Evolutionary conservation across 2,113 vertebrate species (phyloP).

Genomic region (Microcebus lehilahytsara): DNA sequence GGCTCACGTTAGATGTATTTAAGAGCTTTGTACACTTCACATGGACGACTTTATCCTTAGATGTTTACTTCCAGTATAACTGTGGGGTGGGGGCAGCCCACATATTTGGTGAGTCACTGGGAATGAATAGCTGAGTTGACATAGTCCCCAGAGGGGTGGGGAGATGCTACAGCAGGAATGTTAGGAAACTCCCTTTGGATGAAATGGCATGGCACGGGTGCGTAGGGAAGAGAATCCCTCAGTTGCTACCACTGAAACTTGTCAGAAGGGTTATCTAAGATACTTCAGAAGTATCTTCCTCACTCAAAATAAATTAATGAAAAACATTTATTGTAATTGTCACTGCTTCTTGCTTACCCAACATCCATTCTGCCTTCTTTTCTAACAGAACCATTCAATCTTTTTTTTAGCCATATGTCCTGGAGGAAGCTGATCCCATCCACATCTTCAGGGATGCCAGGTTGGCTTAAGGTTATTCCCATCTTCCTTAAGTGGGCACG

Average conservation of each 20-base stretch:
- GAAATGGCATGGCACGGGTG: background rate
- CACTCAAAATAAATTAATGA: background rate
- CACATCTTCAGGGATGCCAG: background rate
- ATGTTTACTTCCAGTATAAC: slow-evolving; percentile 21
- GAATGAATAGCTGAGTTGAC: slow-evolving; percentile 33
- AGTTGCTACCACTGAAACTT: slow-evolving; percentile 18
- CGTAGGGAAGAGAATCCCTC: background rate
- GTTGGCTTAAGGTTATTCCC: background rate
- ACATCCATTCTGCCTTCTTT: slow-evolving; percentile 17
- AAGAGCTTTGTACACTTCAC: background rate
- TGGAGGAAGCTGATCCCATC: background rate
- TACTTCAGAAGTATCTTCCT: slow-evolving; percentile 3
- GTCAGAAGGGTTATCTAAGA: slow-evolving; percentile 14
- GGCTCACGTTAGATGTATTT: background rate
- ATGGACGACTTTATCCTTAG: slow-evolving; percentile 9
- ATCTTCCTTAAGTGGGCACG: background rate
- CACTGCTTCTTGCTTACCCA: background rate
- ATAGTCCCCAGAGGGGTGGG: background rate
- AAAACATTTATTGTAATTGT: background rate
- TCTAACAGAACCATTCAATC: background rate
- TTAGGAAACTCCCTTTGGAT: slow-evolving; percentile 41
- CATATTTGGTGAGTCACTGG: slow-evolving; percentile 39
- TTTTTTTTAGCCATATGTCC: background rate
- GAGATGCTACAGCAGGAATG: background rate
- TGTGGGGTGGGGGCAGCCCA: background rate